A percentile compares a stretch with the other conserved stretches of the same genome.
Conservation (phyloP, 2,113 vertebrate genomes). For the Petromus typicus region DNA sequence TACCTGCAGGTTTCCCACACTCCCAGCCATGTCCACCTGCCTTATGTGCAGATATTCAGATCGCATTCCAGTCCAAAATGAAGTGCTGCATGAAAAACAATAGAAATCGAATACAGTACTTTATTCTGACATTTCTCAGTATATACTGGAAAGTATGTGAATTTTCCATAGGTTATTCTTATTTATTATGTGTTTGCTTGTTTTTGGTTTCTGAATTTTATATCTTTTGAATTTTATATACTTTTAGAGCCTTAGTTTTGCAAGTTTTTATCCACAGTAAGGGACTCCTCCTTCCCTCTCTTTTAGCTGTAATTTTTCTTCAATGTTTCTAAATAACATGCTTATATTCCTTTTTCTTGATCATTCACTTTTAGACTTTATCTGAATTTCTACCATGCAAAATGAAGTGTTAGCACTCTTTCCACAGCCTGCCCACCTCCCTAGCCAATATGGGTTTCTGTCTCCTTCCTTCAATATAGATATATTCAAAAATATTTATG, state of each 20-base stretch:
- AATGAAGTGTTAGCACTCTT: not conserved
- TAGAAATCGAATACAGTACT: not conserved
- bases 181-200: not conserved
- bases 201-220: not conserved
- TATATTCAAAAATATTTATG: rapidly evolving
- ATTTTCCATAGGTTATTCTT: not conserved
- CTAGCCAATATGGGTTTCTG: not conserved
- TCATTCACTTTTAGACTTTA: not conserved
- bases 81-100: not conserved
- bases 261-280: not conserved
- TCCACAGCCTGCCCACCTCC: not conserved
- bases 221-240: not conserved
- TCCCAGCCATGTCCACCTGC: too few relatives aligned
- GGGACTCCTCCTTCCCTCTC: not conserved
- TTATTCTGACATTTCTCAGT: not conserved
- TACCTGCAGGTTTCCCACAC: not conserved
- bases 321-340: not conserved
- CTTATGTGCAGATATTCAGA: not conserved
- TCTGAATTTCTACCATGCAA: not conserved
- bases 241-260: not conserved
- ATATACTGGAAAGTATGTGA: not conserved
- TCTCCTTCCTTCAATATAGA: not conserved
- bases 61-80: not conserved
- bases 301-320: not conserved
- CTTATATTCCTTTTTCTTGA: not conserved